phyloP scores from a whole-genome alignment of 2,888 invertebrate species.

The Trachelus stipa region DNA sequence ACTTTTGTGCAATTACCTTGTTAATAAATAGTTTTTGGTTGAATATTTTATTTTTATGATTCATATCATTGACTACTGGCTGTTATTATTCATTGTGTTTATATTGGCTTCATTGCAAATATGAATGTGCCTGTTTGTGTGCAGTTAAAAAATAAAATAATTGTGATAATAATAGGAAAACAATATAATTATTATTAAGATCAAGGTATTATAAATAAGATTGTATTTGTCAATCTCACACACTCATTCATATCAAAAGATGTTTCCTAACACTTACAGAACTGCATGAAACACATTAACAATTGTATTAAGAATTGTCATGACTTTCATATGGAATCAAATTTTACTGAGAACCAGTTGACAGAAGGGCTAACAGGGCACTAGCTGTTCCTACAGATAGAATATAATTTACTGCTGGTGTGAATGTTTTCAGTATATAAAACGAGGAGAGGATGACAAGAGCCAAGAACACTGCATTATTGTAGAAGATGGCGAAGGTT shows the following conservation, averaged over 20 bases:
- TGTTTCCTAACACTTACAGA: slow-evolving; percentile 34
- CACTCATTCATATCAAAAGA: slow-evolving; percentile 47
- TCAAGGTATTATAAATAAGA: slow-evolving; percentile 25
- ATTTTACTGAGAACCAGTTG: slow-evolving; percentile 88
- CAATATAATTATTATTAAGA: background rate
- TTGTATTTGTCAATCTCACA: slow-evolving; percentile 30
- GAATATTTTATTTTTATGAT: background rate
- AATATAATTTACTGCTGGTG: slow-evolving; percentile 94
- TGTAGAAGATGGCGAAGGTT: slow-evolving; percentile 98
- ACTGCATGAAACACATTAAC: slow-evolving; percentile 33
- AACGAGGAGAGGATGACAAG: slow-evolving; percentile 94
- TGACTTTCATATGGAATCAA: slow-evolving; percentile 12
- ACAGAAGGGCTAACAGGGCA: slow-evolving; percentile 91
- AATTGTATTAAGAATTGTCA: slow-evolving; percentile 22
- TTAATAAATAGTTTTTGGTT: background rate
- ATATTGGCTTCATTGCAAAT: background rate
- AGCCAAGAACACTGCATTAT: slow-evolving; percentile 95
- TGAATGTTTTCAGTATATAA: slow-evolving; percentile 89
- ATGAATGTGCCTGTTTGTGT: background rate
- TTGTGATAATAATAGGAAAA: background rate
- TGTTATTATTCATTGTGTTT: background rate
- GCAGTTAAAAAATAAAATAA: background rate
- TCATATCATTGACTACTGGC: background rate
- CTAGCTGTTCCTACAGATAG: slow-evolving; percentile 90
- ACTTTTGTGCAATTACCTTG: background rate